Conservation (phyloP, 2,113 vertebrate genomes). For the Phylloscopus whistleri region DNA sequence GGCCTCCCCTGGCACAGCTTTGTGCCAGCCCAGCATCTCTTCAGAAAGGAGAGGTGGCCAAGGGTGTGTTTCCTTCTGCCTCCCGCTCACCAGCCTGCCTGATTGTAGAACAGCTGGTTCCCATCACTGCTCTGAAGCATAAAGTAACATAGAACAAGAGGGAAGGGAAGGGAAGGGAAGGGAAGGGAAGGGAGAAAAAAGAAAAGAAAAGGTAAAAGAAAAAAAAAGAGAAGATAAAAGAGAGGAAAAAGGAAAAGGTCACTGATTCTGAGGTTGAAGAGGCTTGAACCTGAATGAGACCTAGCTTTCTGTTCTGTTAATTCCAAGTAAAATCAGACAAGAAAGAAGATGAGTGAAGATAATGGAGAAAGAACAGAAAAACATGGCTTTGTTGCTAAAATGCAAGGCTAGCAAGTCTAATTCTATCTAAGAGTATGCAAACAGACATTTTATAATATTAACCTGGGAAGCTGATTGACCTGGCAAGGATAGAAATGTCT, state of each 20-base stretch:
- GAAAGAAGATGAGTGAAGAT: not conserved
- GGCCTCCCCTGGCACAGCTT: too few species aligned
- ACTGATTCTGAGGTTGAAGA: not conserved
- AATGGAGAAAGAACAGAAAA: not conserved
- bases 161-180: fast-evolving
- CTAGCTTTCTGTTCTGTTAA: not conserved
- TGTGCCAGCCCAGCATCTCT: not conserved
- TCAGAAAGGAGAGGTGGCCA: not conserved
- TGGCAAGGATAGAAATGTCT: not conserved
- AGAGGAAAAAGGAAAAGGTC: fast-evolving
- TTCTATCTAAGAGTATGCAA: not conserved
- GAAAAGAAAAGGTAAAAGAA: too few species aligned
- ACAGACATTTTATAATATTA: not conserved
- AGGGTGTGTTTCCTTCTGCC: not conserved
- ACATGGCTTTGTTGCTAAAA: not conserved
- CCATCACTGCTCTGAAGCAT: not conserved
- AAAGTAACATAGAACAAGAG: not conserved
- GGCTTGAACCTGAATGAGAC: not conserved
- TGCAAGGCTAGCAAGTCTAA: not conserved
- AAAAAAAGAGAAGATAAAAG: fast-evolving
- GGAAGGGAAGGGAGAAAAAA: fast-evolving
- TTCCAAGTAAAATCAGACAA: not conserved
- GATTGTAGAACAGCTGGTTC: not conserved
- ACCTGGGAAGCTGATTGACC: not conserved
- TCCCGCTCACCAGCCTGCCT: not conserved